Evolutionary conservation across 30 jellyfish, hydroid and myxozoan genomes (phyloP), one percentile per base, ranked within the genome.

Genomic region (Morbakka virulenta): DNA sequence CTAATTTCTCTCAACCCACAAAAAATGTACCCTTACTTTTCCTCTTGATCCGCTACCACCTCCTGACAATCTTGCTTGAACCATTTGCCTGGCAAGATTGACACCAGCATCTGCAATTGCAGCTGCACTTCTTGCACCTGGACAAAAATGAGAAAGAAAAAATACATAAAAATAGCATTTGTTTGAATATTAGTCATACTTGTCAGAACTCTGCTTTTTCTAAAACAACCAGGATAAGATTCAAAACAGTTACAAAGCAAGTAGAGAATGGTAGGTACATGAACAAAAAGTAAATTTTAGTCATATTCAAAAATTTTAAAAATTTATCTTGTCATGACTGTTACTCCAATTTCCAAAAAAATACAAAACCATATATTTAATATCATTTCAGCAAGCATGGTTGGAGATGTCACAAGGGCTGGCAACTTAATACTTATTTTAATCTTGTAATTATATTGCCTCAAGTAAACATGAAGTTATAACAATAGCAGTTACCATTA

Each of bases 81-180:
- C 95, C 13, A 87, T 73, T 47, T 69, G 86, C 41, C 74, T 61
- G 9, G 72, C 84, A 4, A 76, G 20, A 49, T 57, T 77, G 28
- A 84, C 32, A 4, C 95, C 96, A 70, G 77, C 96, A 79, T 85
- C 94, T 0, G 74, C 95, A 29, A 92, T 72, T 20, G 82, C 84
- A 4, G 93, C 74, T 9, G 96, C 96, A 4, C 87, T 4, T 36
- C 98, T 76, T 14, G 96, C 98, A 66, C 97, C 97, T 81, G 22
- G 17, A 29, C 33, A 64, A 4, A 22, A 0, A 61, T 17, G 73
- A 35, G 9, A 32, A 27, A 32, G 34, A 53, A 30, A 48, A 48
- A 17, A 51, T 73, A 24, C 52, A 28, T n/a, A n/a, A n/a, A n/a
- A 9, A 24, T 20, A n/a, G 78, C 12, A 12, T 11, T 47, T 47